A percentile compares a stretch with the other conserved stretches of the same genome.
phyloP scores from a whole-genome alignment of 2,797 vertebrate genomes.

The Gastrophryne carolinensis region DNA sequence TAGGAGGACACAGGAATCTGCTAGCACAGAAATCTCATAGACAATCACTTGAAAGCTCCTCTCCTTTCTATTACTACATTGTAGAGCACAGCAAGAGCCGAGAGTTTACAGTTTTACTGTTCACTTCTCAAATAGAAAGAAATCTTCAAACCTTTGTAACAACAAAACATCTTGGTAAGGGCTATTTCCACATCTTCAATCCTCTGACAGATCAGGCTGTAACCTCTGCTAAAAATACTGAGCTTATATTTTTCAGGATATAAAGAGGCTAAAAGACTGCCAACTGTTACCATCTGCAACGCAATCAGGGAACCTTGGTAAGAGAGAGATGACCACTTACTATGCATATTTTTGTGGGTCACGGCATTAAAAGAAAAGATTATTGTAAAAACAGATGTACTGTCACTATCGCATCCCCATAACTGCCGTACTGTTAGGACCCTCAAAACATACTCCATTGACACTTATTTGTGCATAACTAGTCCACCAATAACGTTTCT shows the following conservation, averaged over 20 bases:
- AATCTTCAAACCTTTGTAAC: conserved; percentile 34
- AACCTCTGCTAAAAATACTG: conserved; percentile 32
- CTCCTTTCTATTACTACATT: conserved; percentile 37
- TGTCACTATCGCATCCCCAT: too few species aligned
- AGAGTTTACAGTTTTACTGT: conserved; percentile 33
- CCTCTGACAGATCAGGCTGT: conserved; percentile 1
- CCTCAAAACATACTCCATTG: too few species aligned
- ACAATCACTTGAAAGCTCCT: conserved; percentile 41
- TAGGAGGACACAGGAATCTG: conserved; percentile 22
- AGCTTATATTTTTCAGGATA: too few species aligned
- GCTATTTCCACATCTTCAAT: conserved; percentile 18
- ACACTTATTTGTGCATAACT: too few species aligned
- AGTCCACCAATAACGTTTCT: too few species aligned
- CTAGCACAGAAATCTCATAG: conserved; percentile 23
- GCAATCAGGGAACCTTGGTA: neutral
- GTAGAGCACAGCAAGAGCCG: conserved; percentile 33
- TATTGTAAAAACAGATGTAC: too few species aligned
- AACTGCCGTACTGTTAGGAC: too few species aligned
- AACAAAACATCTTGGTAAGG: conserved; percentile 17
- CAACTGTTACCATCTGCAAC: neutral
- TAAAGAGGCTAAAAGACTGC: too few species aligned
- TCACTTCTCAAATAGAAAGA: conserved; percentile 36
- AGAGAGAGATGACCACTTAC: too few species aligned
- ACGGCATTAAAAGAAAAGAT: too few species aligned
- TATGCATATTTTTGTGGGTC: too few species aligned